Conservation (phyloP, 2,797 vertebrate genomes). For the Pseudochirops corinnae region DNA sequence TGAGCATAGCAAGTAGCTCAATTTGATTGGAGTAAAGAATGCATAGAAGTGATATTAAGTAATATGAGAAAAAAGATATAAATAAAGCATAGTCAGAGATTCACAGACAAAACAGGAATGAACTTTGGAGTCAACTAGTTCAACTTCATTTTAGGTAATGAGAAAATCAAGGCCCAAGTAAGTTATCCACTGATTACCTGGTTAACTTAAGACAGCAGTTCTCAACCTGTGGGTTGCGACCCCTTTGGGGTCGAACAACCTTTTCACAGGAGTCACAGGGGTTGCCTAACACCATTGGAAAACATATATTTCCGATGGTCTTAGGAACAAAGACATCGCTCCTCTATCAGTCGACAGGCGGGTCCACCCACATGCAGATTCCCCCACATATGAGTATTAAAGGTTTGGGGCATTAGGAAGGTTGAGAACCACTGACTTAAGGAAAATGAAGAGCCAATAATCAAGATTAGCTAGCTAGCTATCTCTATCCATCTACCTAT, state of each 20-base stretch:
- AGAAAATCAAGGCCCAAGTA: background rate
- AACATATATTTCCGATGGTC: too few relatives aligned
- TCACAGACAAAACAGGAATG: background rate
- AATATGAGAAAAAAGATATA: background rate
- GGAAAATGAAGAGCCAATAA: background rate
- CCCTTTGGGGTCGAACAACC: too few relatives aligned
- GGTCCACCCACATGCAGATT: too few relatives aligned
- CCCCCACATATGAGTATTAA: too few relatives aligned
- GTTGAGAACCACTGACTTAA: background rate
- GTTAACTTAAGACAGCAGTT: background rate
- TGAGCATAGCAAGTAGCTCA: background rate
- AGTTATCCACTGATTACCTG: background rate
- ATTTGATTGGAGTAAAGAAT: background rate
- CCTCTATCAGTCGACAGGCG: too few relatives aligned
- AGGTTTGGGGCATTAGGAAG: too few relatives aligned
- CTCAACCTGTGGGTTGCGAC: too few relatives aligned
- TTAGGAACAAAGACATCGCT: too few relatives aligned
- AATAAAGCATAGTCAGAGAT: background rate
- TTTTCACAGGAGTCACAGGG: too few relatives aligned
- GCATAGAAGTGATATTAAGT: background rate
- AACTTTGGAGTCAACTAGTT: background rate
- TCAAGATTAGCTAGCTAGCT: background rate
- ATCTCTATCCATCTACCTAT: background rate
- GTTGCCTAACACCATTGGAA: too few relatives aligned
- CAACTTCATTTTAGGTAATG: background rate